Conservation (phyloP, 2,797 vertebrate genomes). For the Poeciliopsis presidionis region DNA sequence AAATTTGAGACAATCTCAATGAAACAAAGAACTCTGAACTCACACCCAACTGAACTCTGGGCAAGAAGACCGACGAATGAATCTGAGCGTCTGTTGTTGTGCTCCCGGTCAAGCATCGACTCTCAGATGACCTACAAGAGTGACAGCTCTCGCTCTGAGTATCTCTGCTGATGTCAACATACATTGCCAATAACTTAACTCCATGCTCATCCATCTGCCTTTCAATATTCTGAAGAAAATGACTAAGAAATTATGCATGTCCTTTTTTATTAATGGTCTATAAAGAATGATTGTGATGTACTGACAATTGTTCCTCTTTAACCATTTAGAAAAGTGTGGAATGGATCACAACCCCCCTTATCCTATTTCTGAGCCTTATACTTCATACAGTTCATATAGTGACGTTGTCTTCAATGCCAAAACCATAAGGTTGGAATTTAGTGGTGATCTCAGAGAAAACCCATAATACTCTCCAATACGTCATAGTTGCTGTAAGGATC, state of each 20-base stretch:
- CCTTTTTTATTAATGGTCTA: slow-evolving; percentile 8
- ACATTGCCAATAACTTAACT: slow-evolving; percentile 19
- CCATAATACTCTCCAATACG: slow-evolving; percentile 16
- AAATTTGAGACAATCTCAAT: slow-evolving; percentile 93
- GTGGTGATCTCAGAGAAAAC: slow-evolving; percentile 36
- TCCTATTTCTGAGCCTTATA: slow-evolving; percentile 69
- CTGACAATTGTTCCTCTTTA: slow-evolving; percentile 3
- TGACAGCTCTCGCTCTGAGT: slow-evolving; percentile 86
- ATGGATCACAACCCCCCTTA: slow-evolving; percentile 6
- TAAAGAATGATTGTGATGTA: background rate
- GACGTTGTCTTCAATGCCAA: slow-evolving; percentile 63
- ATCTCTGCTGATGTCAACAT: slow-evolving; percentile 80
- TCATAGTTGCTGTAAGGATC: slow-evolving; percentile 44
- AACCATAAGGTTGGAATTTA: slow-evolving; percentile 39
- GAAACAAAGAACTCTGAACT: slow-evolving; percentile 83
- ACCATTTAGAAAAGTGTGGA: slow-evolving; percentile 4
- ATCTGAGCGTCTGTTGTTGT: slow-evolving; percentile 90
- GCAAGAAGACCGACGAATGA: slow-evolving; percentile 85
- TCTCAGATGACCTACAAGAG: slow-evolving; percentile 92
- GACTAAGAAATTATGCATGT: background rate
- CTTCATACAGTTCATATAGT: slow-evolving; percentile 31
- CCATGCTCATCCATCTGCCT: slow-evolving; percentile 48
- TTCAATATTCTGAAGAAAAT: slow-evolving; percentile 41
- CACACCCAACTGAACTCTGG: slow-evolving; percentile 86
- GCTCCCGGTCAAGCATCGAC: slow-evolving; percentile 90